phyloP scores from a whole-genome alignment of 1,140 invertebrate genomes.

The Drosophila kanapiae region DNA sequence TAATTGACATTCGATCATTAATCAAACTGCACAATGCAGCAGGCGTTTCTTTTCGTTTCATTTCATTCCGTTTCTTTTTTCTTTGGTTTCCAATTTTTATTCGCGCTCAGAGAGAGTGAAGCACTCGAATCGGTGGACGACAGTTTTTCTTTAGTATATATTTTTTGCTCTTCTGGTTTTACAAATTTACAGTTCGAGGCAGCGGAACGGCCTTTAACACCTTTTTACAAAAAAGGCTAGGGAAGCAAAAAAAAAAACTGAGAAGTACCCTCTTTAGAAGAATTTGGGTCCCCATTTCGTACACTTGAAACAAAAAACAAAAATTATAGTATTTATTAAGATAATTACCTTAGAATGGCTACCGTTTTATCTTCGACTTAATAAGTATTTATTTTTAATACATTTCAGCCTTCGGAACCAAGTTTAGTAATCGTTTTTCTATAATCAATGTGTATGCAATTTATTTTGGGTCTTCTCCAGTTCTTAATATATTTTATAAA shows the following conservation, averaged over 20 bases:
- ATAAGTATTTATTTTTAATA: not conserved
- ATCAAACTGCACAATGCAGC: slow-evolving; percentile 84
- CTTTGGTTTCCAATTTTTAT: slow-evolving; percentile 32
- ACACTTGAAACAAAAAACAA: not conserved
- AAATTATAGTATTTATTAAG: not conserved
- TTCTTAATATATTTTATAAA: no score
- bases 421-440: no score
- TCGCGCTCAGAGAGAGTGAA: slow-evolving; percentile 25
- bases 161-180: slow-evolving; percentile 19
- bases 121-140: slow-evolving; percentile 8
- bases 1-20: slow-evolving; percentile 85
- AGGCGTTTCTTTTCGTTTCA: slow-evolving; percentile 73
- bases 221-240: slow-evolving; percentile 21
- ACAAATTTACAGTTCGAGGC: slow-evolving; percentile 36
- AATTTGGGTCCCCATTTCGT: not conserved
- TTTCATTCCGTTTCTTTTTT: slow-evolving; percentile 68
- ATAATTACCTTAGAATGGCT: not conserved
- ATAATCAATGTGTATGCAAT: no score
- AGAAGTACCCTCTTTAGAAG: not conserved
- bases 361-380: not conserved
- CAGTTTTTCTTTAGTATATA: slow-evolving; percentile 33
- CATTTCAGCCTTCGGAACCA: not conserved
- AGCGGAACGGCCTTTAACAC: slow-evolving; percentile 72
- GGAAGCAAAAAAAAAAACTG: not conserved
- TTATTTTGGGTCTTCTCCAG: no score